Evolutionary conservation across 2,888 invertebrate species (phyloP), one percentile per base, ranked within the genome.

Genomic region (Entomobrya proxima): DNA sequence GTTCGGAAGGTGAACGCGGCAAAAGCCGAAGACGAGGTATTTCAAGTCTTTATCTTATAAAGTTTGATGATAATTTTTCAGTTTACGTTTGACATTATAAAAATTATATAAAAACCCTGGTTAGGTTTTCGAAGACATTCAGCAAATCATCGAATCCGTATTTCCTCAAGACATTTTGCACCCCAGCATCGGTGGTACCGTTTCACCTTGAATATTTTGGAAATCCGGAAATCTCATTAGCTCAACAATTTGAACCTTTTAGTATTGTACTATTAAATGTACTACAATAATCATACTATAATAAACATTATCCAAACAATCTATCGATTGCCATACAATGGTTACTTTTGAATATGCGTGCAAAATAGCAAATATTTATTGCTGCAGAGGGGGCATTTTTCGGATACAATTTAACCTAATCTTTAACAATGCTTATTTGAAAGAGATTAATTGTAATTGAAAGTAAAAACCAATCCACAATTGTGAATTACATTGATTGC

Each of bases 1-100:
- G 96, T 98, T 4, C 93, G 94, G 88, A 94, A 94, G 91, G 93
- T 98, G 86, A 94, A 96, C 92, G 96, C 96, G 6, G 94, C 94
- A 89, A 93, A 93, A 61, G 91, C 93, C 61, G 94, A 95, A 0
- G 93, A 95, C 0, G 92, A 94, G 89, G 97, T 98, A 30, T 18
- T 61, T 11, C 11, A 27, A 61, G 24, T 21, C 6, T 6, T 27
- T 27, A 58, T 5, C 24, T 58, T 30, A 61, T 61, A 64, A n/a
- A n/a, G n/a, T 61, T 75, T 64, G 67, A 77, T 72, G 78, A 55
- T 61, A 82, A 64, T 69, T 61, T n/a, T n/a, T n/a, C n/a, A 37
- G 35, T 83, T 15, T 52, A 24, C 47, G n/a, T n/a, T n/a, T n/a
- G n/a, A n/a, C n/a, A n/a, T n/a, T n/a, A 47, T 47, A 47, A 7